Conservation (phyloP, 2,113 vertebrate genomes). For the Cyanoliseus patagonus region DNA sequence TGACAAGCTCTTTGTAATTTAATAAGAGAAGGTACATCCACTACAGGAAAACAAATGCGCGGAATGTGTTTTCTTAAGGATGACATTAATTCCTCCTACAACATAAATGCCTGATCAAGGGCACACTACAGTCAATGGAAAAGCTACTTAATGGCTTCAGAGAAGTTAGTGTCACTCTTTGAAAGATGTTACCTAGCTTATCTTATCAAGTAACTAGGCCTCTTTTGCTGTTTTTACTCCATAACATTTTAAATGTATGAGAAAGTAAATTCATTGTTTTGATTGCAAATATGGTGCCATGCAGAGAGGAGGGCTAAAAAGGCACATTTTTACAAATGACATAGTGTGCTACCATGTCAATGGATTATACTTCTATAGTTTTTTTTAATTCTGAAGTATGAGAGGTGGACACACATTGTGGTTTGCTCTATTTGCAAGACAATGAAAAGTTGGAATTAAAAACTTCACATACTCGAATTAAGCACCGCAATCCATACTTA, state of each 20-base stretch:
- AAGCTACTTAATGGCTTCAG: not conserved
- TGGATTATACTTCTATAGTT: not conserved
- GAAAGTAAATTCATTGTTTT: not conserved
- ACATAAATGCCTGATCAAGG: not conserved
- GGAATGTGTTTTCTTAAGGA: not conserved
- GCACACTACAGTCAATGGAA: not conserved
- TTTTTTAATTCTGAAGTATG: not conserved
- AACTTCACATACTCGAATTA: not conserved
- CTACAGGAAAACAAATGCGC: not conserved
- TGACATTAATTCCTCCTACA: not conserved
- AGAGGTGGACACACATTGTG: not conserved
- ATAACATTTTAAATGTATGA: not conserved
- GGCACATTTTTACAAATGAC: not conserved
- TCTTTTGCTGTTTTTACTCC: not conserved
- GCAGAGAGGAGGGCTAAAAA: not conserved
- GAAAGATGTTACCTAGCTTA: not conserved
- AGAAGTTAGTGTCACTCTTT: not conserved
- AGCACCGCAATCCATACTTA: not conserved
- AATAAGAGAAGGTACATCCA: not conserved
- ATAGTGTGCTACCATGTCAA: not conserved
- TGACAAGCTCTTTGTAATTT: slow-evolving; percentile 36
- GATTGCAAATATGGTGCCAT: not conserved
- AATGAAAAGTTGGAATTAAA: not conserved
- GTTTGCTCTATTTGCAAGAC: not conserved
- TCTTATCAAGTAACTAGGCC: not conserved